Conservation (phyloP, 2,888 invertebrate genomes). For the Saturnia pavonia region DNA sequence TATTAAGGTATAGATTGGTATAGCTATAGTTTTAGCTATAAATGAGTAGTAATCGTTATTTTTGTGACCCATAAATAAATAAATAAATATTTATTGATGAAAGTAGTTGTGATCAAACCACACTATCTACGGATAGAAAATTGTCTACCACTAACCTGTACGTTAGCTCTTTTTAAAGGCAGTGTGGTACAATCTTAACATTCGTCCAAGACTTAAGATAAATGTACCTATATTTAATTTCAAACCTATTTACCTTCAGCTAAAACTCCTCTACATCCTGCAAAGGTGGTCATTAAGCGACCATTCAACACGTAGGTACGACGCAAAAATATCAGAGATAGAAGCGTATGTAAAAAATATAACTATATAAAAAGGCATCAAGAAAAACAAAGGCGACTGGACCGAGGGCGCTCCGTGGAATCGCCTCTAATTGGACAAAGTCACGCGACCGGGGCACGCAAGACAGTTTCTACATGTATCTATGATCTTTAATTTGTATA, state of each 20-base stretch:
- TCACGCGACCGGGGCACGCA: conserved; percentile 27
- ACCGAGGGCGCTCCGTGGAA: conserved; percentile 20
- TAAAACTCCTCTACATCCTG: conserved; percentile 7
- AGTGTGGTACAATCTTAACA: too few species aligned
- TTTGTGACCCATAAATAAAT: too few species aligned
- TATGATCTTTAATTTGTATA: conserved; percentile 3
- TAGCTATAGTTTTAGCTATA: too few species aligned
- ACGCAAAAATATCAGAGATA: conserved; percentile 6
- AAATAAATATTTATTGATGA: too few species aligned
- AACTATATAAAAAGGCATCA: conserved; percentile 24
- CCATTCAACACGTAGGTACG: conserved; percentile 3
- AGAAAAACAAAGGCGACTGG: conserved; percentile 24
- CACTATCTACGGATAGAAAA: too few species aligned
- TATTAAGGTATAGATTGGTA: too few species aligned
- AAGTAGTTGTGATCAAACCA: too few species aligned
- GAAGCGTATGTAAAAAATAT: conserved; percentile 16
- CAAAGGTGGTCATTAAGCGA: conserved; percentile 2
- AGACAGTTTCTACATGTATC: conserved; percentile 3
- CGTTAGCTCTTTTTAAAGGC: too few species aligned
- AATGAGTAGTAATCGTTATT: too few species aligned
- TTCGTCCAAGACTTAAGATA: too few species aligned
- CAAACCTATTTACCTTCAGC: neutral
- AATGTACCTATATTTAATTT: neutral
- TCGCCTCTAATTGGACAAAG: conserved; percentile 23
- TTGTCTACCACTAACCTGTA: too few species aligned